phyloP scores from a whole-genome alignment of 2,113 vertebrate species.

The Saguinus midas region DNA sequence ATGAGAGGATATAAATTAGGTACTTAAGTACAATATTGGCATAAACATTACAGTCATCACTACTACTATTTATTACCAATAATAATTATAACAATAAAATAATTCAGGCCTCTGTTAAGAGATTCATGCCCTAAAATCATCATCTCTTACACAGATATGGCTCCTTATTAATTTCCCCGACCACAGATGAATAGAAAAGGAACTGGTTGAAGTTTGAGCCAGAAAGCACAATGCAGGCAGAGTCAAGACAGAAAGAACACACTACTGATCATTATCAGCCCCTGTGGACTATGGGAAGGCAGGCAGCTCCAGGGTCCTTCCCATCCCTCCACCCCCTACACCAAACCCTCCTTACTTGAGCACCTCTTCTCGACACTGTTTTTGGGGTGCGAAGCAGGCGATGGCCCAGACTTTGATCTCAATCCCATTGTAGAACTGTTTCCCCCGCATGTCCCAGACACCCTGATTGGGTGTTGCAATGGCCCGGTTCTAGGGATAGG shows the following conservation, averaged over 20 bases:
- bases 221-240: not conserved
- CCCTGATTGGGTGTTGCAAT: slow-evolving; percentile 99
- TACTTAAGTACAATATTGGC: not conserved
- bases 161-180: slow-evolving; percentile 25
- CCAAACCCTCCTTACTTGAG: slow-evolving; percentile 92
- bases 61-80: slow-evolving; percentile 32
- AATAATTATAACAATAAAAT: not conserved
- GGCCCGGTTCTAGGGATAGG: slow-evolving; percentile 91
- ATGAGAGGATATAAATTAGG: slow-evolving; percentile 39
- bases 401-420: slow-evolving; percentile 99
- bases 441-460: slow-evolving; percentile 99
- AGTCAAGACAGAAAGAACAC: slow-evolving; percentile 12
- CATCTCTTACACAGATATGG: not conserved
- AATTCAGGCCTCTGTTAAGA: not conserved
- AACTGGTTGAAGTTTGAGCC: not conserved
- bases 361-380: slow-evolving; percentile 98
- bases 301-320: slow-evolving; percentile 13
- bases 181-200: not conserved
- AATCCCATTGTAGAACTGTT: slow-evolving; percentile 99
- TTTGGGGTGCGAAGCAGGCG: slow-evolving; percentile 99
- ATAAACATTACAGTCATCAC: slow-evolving; percentile 22
- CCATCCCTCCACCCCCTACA: slow-evolving; percentile 30
- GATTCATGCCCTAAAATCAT: slow-evolving; percentile 20
- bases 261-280: not conserved
- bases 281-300: not conserved